phyloP scores from a whole-genome alignment of 2,888 invertebrate species.

The Phyllotreta striolata region DNA sequence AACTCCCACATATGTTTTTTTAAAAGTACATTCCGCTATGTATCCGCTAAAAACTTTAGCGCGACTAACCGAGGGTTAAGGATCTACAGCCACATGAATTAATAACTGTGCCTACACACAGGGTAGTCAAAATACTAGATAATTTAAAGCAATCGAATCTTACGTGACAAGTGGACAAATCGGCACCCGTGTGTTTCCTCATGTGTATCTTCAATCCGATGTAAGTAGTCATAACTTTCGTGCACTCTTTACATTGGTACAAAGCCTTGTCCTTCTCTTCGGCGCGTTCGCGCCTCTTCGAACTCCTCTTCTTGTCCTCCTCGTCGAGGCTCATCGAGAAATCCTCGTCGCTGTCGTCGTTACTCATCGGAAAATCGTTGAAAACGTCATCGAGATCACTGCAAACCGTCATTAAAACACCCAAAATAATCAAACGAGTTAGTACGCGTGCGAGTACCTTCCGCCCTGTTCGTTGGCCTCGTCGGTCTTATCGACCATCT shows the following conservation, averaged over 20 bases:
- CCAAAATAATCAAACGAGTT: not conserved
- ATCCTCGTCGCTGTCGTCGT: constrained; percentile 43
- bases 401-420: constrained; percentile 3
- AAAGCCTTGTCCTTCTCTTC: constrained; percentile 49
- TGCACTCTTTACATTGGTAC: constrained; percentile 54
- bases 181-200: constrained; percentile 69
- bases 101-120: not conserved
- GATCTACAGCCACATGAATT: too few relatives aligned
- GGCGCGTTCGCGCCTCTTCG: constrained; percentile 32
- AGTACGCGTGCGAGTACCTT: too few relatives aligned
- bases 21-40: too few relatives aligned
- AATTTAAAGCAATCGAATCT: constrained; percentile 13
- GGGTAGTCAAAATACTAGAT: not conserved
- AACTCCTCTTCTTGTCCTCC: constrained; percentile 37
- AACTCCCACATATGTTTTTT: too few relatives aligned
- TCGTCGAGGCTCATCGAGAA: constrained; percentile 27
- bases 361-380: constrained; percentile 46
- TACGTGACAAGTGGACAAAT: constrained; percentile 53
- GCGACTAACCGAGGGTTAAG: too few relatives aligned
- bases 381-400: constrained; percentile 29
- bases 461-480: too few relatives aligned
- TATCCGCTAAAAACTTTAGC: too few relatives aligned
- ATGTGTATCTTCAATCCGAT: constrained; percentile 64
- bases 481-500: constrained; percentile 18
- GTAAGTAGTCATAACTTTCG: constrained; percentile 52